Conservation (phyloP, 2,888 invertebrate genomes). For the Agrotis segetum region DNA sequence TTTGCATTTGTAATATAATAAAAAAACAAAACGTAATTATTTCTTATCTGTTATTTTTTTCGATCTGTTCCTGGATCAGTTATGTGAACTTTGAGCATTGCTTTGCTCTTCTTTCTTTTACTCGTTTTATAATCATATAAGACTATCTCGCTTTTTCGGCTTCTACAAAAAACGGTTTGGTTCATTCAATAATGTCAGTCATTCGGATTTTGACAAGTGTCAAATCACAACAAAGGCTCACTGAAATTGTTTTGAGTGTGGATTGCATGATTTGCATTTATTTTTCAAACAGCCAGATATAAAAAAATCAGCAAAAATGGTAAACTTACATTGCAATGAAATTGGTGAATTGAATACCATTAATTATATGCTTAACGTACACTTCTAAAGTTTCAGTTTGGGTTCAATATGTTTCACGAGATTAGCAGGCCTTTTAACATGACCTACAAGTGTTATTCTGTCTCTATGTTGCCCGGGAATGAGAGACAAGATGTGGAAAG, state of each 20-base stretch:
- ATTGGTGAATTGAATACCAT: constrained; percentile 47
- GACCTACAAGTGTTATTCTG: constrained; percentile 97
- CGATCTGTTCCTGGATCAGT: too few relatives aligned
- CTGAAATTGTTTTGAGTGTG: constrained; percentile 66
- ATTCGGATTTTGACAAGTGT: constrained; percentile 34
- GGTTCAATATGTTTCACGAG: constrained; percentile 97
- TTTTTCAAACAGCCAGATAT: constrained; percentile 63
- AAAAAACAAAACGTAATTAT: too few relatives aligned
- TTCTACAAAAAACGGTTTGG: not conserved
- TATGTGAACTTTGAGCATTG: not conserved
- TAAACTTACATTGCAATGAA: constrained; percentile 58
- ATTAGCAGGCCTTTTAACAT: constrained; percentile 95
- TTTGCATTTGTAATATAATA: too few relatives aligned
- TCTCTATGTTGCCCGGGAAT: constrained; percentile 98
- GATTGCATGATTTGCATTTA: constrained; percentile 80
- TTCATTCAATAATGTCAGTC: not conserved
- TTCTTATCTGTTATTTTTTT: too few relatives aligned
- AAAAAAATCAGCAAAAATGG: constrained; percentile 72
- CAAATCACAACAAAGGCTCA: constrained; percentile 65
- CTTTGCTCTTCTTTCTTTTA: not conserved
- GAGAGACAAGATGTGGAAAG: constrained; percentile 98
- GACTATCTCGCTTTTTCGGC: not conserved
- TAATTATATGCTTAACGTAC: constrained; percentile 69
- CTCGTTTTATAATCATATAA: not conserved
- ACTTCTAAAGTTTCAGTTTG: constrained; percentile 93